phyloP scores from a whole-genome alignment of 2,113 vertebrate species.

The Macrotus californicus region DNA sequence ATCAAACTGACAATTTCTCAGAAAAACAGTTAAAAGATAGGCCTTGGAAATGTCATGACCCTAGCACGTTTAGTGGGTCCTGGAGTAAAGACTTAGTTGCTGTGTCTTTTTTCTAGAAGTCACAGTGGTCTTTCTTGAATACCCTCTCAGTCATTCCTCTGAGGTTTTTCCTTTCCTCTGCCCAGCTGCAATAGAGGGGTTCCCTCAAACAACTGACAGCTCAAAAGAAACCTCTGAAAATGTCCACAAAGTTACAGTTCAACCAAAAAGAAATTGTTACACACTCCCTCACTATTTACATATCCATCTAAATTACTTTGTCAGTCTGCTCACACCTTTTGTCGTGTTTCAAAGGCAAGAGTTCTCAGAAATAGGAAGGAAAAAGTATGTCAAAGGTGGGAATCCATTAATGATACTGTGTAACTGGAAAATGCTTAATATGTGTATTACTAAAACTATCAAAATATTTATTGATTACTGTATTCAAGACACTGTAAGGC shows the following conservation, averaged over 20 bases:
- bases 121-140: not conserved
- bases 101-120: not conserved
- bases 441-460: not conserved
- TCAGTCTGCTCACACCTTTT: not conserved
- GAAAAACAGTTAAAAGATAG: not conserved
- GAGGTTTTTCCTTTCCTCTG: not conserved
- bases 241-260: constrained; percentile 7
- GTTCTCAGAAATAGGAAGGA: not conserved
- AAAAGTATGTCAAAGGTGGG: not conserved
- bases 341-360: not conserved
- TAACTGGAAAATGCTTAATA: not conserved
- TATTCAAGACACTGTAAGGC: not conserved
- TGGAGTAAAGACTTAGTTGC: not conserved
- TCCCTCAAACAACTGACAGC: not conserved
- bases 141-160: not conserved
- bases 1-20: constrained; percentile 18
- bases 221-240: not conserved
- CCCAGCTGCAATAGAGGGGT: not conserved
- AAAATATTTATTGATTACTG: not conserved
- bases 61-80: not conserved
- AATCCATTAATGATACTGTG: constrained; percentile 2
- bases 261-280: not conserved
- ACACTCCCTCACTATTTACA: not conserved
- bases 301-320: not conserved
- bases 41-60: not conserved